Evolutionary conservation across 2,113 vertebrate genomes (phyloP), one percentile per base, ranked within the genome.

Genomic region (Hemiprocne comata): DNA sequence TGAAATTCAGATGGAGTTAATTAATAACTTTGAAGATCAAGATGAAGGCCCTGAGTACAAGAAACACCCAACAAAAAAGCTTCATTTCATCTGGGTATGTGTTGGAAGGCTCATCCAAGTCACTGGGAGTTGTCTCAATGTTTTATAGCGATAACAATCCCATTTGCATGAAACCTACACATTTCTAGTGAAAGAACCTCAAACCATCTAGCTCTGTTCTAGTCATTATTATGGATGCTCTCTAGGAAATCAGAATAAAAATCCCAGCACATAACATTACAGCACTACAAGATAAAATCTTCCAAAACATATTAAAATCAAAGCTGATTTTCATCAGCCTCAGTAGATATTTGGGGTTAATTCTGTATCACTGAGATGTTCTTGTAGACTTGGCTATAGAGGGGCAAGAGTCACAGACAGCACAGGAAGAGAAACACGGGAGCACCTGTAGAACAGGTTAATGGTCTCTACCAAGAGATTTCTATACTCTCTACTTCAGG

Each of bases 1-100:
- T 74, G 72, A 51, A 74, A 38, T 0, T 38, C 28, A 85, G 78
- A 57, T 6, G 40, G 36, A 91, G 18, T 79, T 93, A 93, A 94
- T 89, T 20, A 87, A 85, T 5, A 25, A 28, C 72, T 96, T 96
- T 97, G 94, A 96, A 94, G 93, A 91, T 87, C 92, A 75, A 94
- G 61, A 90, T 90, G 87, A 95, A 97, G 75, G 85, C 15, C 18
- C 34, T 64, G 42, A 88, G n/a, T 36, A 53, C 29, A 93, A 87
- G 67, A 91, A 71, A 44, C 34, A 74, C 48, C 10, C 64, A 64
- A 85, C 8, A 38, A 51, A 88, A 65, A 55, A 42, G 46, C 26
- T 78, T 80, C 0, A 16, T 90, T 87, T 95, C 89, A 72, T 90
- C 85, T 80, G 83, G 61, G 75, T 93, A 71, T 2, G 2, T 89